Conservation (phyloP, 2,113 vertebrate species). For the Antennarius striatus region DNA sequence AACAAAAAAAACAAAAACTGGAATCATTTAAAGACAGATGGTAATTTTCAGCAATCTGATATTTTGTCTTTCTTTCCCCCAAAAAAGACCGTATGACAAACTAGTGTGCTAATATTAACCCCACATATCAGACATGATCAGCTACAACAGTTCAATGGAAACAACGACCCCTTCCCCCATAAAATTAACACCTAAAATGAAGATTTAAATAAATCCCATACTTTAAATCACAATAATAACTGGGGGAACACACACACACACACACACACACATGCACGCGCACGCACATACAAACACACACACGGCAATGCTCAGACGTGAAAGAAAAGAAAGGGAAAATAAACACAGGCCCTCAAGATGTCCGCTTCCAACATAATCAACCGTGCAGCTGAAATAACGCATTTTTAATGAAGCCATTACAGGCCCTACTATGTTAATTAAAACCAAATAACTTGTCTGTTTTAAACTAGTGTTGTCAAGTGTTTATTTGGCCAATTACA, state of each 20-base stretch:
- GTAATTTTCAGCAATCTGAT: constrained; percentile 54
- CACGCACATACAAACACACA: constrained; percentile 59
- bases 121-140: constrained; percentile 27
- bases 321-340: constrained; percentile 74
- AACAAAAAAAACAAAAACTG: constrained; percentile 60
- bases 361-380: constrained; percentile 74
- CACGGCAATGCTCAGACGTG: constrained; percentile 51
- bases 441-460: constrained; percentile 83
- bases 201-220: constrained; percentile 71
- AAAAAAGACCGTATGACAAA: constrained; percentile 50
- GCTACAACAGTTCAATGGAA: constrained; percentile 47
- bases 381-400: constrained; percentile 81
- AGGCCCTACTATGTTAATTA: constrained; percentile 81
- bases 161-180: constrained; percentile 27
- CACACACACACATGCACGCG: constrained; percentile 54
- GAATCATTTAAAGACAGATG: constrained; percentile 63
- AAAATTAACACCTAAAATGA: constrained; percentile 58
- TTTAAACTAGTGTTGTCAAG: constrained; percentile 87
- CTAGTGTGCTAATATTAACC: constrained; percentile 38
- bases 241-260: constrained; percentile 37
- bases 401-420: constrained; percentile 83
- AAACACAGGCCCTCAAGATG: constrained; percentile 74
- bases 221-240: constrained; percentile 49
- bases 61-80: constrained; percentile 53
- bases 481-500: constrained; percentile 99